Evolutionary conservation across 2,113 vertebrate species (phyloP).

Genomic region (Hymenochirus boettgeri): DNA sequence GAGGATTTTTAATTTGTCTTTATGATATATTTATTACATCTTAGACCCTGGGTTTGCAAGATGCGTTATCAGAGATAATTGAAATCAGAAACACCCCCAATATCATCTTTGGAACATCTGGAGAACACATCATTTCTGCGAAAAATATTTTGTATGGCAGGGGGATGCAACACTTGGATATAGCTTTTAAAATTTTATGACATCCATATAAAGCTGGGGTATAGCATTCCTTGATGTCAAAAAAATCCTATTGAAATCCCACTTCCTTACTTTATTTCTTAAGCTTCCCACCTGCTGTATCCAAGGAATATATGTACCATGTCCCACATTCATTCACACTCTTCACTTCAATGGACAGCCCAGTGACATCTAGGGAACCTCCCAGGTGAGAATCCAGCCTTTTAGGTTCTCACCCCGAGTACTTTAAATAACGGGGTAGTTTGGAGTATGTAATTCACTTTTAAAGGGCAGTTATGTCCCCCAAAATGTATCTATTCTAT

Average conservation of each 20-base stretch:
- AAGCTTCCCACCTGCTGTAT: background rate
- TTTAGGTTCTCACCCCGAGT: too few species aligned
- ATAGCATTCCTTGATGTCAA: background rate
- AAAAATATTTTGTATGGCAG: constrained; percentile 14
- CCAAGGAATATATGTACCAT: background rate
- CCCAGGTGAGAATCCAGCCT: too few species aligned
- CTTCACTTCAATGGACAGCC: background rate
- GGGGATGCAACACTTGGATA: constrained; percentile 19
- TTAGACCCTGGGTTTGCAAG: constrained; percentile 17
- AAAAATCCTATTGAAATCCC: constrained; percentile 3
- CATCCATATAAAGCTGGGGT: constrained; percentile 10
- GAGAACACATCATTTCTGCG: constrained; percentile 31
- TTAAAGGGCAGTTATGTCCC: too few species aligned
- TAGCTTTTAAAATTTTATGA: constrained; percentile 12
- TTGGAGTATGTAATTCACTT: too few species aligned
- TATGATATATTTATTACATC: constrained; percentile 40
- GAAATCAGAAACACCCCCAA: constrained; percentile 41
- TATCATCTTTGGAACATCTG: constrained; percentile 29
- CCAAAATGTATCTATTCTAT: too few species aligned
- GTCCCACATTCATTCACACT: constrained; percentile 7
- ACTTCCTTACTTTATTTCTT: background rate
- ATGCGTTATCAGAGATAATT: constrained; percentile 33
- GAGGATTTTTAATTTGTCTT: constrained; percentile 34
- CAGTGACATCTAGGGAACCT: too few species aligned
- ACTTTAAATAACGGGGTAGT: too few species aligned